Conservation (phyloP, 2,113 vertebrate species). For the Salvator merianae region DNA sequence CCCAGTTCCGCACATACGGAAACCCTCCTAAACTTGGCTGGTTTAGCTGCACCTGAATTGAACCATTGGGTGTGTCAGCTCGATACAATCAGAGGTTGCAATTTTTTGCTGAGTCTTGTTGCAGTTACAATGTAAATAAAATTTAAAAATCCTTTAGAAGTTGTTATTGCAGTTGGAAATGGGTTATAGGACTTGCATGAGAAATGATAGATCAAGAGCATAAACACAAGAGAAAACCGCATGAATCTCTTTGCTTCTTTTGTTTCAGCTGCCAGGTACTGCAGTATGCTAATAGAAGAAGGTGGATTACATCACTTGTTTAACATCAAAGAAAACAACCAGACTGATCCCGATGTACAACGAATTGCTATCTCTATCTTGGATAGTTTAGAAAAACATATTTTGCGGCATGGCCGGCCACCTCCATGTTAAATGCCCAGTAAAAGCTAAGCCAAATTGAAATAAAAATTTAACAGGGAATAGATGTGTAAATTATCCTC, state of each 20-base stretch:
- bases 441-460: conserved; percentile 75
- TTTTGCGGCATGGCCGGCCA: conserved; percentile 85
- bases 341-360: conserved; percentile 89
- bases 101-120: background rate
- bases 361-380: conserved; percentile 89
- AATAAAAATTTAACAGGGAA: conserved; percentile 53
- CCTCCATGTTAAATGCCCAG: conserved; percentile 70
- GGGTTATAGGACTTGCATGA: background rate
- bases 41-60: too few species aligned
- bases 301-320: conserved; percentile 92
- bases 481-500: conserved; percentile 58
- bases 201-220: background rate
- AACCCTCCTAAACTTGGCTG: too few species aligned
- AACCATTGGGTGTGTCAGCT: too few species aligned
- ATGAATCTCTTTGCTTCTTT: conserved; percentile 16
- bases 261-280: conserved; percentile 89
- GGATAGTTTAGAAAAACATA: conserved; percentile 91
- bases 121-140: too few species aligned
- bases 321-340: conserved; percentile 84
- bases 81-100: background rate
- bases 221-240: background rate
- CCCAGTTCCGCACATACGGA: too few species aligned
- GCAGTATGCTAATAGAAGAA: conserved; percentile 98
- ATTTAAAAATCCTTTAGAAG: too few species aligned
- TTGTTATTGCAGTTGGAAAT: background rate